phyloP scores from a whole-genome alignment of 2,797 vertebrate species.

The Sebastes trivittatus region DNA sequence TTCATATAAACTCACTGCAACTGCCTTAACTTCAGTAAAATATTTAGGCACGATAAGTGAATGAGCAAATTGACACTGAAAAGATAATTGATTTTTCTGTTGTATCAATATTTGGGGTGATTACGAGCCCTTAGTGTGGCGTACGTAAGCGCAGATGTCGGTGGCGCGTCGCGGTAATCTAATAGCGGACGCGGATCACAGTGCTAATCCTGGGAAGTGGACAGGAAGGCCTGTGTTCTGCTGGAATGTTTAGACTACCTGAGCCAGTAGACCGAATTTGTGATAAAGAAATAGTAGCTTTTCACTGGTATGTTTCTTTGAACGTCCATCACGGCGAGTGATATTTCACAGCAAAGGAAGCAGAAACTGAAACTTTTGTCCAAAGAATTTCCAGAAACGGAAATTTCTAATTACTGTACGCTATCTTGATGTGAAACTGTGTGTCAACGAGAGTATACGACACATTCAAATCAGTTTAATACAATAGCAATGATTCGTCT shows the following conservation, averaged over 20 bases:
- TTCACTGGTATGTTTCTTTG: slow-evolving; percentile 55
- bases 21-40: slow-evolving; percentile 18
- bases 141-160: slow-evolving; percentile 55
- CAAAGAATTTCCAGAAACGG: not conserved
- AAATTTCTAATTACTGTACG: slow-evolving; percentile 25
- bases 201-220: slow-evolving; percentile 62
- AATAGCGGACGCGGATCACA: slow-evolving; percentile 70
- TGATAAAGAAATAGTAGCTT: slow-evolving; percentile 61
- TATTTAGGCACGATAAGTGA: slow-evolving; percentile 34
- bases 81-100: slow-evolving; percentile 55
- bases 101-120: slow-evolving; percentile 71
- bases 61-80: slow-evolving; percentile 62
- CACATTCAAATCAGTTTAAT: not conserved
- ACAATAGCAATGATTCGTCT: not conserved
- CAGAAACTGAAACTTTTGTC: slow-evolving; percentile 6
- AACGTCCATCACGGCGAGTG: slow-evolving; percentile 18
- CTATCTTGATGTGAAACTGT: slow-evolving; percentile 22
- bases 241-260: slow-evolving; percentile 80
- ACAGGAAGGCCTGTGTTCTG: slow-evolving; percentile 72
- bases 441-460: not conserved
- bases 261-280: slow-evolving; percentile 58
- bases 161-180: slow-evolving; percentile 68
- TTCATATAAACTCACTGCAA: slow-evolving; percentile 37
- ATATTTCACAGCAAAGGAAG: slow-evolving; percentile 27
- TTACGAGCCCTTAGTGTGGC: slow-evolving; percentile 54